Conservation (phyloP, 2,113 vertebrate genomes). For the Rhynchomys soricoides region DNA sequence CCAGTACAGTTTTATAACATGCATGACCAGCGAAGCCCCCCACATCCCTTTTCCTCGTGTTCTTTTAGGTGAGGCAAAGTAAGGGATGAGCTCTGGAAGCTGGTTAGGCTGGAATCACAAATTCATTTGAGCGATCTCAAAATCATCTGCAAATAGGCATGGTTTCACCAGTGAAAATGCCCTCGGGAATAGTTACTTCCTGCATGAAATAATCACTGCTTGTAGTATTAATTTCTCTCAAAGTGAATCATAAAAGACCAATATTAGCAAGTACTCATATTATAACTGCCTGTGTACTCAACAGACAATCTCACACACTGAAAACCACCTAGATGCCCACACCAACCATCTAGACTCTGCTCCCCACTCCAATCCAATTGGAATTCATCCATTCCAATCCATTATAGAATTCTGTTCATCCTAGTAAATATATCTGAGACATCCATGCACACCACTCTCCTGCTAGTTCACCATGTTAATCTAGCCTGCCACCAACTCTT, state of each 20-base stretch:
- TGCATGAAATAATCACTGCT: not conserved
- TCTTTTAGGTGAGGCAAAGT: not conserved
- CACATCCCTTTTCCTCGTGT: not conserved
- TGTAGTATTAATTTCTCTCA: conserved; percentile 17
- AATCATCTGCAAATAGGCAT: too few relatives aligned
- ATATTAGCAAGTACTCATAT: not conserved
- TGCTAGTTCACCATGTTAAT: not conserved
- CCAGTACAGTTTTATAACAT: not conserved
- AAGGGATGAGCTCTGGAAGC: not conserved
- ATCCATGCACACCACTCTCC: not conserved
- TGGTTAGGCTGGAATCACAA: not conserved
- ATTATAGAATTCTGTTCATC: not conserved
- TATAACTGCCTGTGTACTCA: not conserved
- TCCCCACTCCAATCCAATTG: not conserved
- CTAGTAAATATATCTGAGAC: not conserved
- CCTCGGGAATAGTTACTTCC: not conserved
- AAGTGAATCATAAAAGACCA: not conserved
- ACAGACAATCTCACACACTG: not conserved
- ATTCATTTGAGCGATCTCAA: too few relatives aligned
- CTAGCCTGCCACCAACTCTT: not conserved
- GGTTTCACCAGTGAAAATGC: too few relatives aligned
- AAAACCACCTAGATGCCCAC: not conserved
- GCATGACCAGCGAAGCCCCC: not conserved
- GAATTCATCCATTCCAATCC: not conserved
- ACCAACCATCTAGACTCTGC: not conserved